Evolutionary conservation across 2,797 vertebrate species (phyloP), one percentile per base, ranked within the genome.

Genomic region (Ciconia nigra): DNA sequence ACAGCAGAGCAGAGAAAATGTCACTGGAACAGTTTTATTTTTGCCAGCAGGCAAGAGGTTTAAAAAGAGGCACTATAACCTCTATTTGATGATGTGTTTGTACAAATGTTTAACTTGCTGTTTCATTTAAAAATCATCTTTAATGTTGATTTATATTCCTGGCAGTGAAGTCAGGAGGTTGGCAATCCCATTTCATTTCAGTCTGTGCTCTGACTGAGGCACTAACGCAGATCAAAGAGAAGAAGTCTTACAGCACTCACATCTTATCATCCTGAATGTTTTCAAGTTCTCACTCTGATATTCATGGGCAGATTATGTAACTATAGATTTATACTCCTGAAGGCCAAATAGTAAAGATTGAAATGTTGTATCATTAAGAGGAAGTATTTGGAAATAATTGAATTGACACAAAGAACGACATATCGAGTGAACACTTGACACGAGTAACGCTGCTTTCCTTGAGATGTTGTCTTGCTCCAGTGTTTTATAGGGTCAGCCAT

Each of bases 81-180:
- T 92, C 93, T 94, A 61, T 94, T 95, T 94, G 96, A 96, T 91
- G 35, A 71, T 96, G 80, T 95, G 82, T 92, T 93, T 94, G 89
- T 93, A 94, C 84, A 96, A 97, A 95, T 65, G 87, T 94, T 95
- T 96, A 95, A 93, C 84, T 96, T 81, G 82, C 76, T 96, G 83
- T 96, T 96, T 94, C 49, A 92, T 91, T 89, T 95, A 35, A 57
- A 95, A 96, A 95, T 78, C 35, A 76, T 95, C 79, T 84, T 94
- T 92, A 95, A 82, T 89, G 83, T 87, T 96, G 90, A 89, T 98
- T 95, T 96, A 94, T 95, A 94, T 89, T 94, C 91, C 89, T 97
- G 94, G 95, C 96, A 92, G 76, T 51, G 62, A 85, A 97, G 85
- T 86, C 95, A 85, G 83, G 91, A 97, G 89, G 89, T 58, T 96